Evolutionary conservation across 2,888 invertebrate species (phyloP), one percentile per base, ranked within the genome.

Genomic region (Conops quadrifasciatus): DNA sequence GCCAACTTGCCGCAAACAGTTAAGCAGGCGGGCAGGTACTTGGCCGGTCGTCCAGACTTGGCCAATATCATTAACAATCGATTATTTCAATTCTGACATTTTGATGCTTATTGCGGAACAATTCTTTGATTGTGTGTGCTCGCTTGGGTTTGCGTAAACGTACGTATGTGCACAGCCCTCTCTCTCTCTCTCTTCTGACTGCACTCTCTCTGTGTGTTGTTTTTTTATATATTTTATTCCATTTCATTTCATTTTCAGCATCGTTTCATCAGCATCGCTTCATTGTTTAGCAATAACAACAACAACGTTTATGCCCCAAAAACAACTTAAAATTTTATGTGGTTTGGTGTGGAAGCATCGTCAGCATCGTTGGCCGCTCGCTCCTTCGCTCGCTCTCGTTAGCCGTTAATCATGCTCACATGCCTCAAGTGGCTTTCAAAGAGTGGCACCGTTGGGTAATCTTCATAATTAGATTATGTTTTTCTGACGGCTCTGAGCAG

Each of bases 11-110:
- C 66, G 67, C 67, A n/a, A 60, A 59, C 24, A 28, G 19, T n/a
- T 28, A 19, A 36, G 9, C 36, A 36, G 9, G 9, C 36, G 36
- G 36, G 36, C 59, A 67, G 59, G 67, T 67, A 58, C 26, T 36
- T n/a, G 36, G 62, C 47, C 11, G 45, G 16, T 30, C 16, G 24
- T n/a, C 26, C 16, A 9, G 30, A 26, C n/a, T 19, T 60, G 49
- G 59, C 24, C 60, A 49, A 67, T 49, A 59, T 60, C 67, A 67
- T 67, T 67, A 67, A 67, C 56, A 56, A 59, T 67, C 47, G 67
- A 67, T 67, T 67, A 67, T 58, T 67, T 67, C 28, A n/a, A 58
- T 67, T 67, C 67, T 67, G 67, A 67, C 67, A 67, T 59, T 67
- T 67, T 19, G 45, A 47, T 36, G 36, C 9, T 59, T 60, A 49